These are phyloP conservation scores for Neotoma lepida DNA, from an alignment of 2,113 vertebrate genomes.

Conservation along the genomic window DNA sequence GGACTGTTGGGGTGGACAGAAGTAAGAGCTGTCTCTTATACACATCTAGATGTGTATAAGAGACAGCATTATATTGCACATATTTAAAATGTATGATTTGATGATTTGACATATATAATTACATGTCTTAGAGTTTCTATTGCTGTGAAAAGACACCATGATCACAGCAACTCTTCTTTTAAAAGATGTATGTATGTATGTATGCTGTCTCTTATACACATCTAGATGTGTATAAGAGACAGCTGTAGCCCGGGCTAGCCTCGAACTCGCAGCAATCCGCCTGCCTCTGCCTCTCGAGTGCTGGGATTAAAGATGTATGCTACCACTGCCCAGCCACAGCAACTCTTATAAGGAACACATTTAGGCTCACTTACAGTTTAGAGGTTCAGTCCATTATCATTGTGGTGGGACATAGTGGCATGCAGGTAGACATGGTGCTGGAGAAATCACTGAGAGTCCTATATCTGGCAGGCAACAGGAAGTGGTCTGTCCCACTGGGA, in stretches of 20 bases:
- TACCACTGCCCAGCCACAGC: background rate
- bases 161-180: background rate
- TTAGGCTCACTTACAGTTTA: background rate
- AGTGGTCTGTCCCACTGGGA: background rate
- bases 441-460: background rate
- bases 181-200: background rate
- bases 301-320: too few species aligned
- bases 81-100: constrained; percentile 7
- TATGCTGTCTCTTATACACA: too few species aligned
- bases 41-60: too few species aligned
- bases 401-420: background rate
- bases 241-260: too few species aligned
- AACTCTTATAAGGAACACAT: background rate
- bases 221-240: too few species aligned
- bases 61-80: too few species aligned
- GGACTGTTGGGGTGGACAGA: background rate
- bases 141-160: background rate
- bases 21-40: too few species aligned
- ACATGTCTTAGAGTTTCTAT: background rate
- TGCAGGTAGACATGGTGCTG: background rate
- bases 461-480: background rate
- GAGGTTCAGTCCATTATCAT: background rate
- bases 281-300: too few species aligned
- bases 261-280: too few species aligned
- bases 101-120: background rate